Evolutionary conservation across 2,113 vertebrate species (phyloP), one percentile per base, ranked within the genome.

Genomic region (Aspidoscelis tigris): DNA sequence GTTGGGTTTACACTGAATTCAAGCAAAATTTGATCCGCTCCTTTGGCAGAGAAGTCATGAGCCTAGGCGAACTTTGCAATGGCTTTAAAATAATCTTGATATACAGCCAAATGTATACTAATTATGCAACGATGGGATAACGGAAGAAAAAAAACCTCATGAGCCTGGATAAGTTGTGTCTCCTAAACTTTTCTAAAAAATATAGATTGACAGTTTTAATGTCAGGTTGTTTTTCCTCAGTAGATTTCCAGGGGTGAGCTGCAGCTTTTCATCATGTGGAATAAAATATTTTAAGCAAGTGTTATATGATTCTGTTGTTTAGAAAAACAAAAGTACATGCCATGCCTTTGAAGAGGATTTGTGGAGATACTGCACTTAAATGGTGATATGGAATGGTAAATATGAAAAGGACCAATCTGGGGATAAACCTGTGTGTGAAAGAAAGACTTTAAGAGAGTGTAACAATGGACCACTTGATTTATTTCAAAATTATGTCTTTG

Each of bases 1-100:
- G 79, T 86, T 1, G 0, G 55, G 50, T 89, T 93, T 75, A 69
- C 0, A 76, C 77, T 78, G 84, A 90, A 86, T 85, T 82, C 0
- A 33, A 86, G 77, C 84, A 90, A 80, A 75, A 66, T 43, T 90
- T 44, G 22, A 73, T 61, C 2, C 1, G 55, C 69, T 79, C 78
- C 85, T 76, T 76, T 66, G 90, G 43, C 69, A 88, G 75, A 86
- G 65, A 78, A 77, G 43, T 9, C 50, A 39, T 61, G 39, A 0
- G 21, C 24, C 83, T 80, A 22, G 21, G 10, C 26, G 73, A 78
- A 76, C 2, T 14, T 80, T 72, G 39, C 43, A n/a, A 66, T 8
- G 16, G 7, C 64, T 82, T 50, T 53, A 26, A 79, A 86, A 80
- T 65, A 39, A 71, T 55, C 22, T 24, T 87, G 74, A 86, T 8